Evolutionary conservation across 2,888 invertebrate species (phyloP), one percentile per base, ranked within the genome.

Genomic region (Alloscopus bannaensis): DNA sequence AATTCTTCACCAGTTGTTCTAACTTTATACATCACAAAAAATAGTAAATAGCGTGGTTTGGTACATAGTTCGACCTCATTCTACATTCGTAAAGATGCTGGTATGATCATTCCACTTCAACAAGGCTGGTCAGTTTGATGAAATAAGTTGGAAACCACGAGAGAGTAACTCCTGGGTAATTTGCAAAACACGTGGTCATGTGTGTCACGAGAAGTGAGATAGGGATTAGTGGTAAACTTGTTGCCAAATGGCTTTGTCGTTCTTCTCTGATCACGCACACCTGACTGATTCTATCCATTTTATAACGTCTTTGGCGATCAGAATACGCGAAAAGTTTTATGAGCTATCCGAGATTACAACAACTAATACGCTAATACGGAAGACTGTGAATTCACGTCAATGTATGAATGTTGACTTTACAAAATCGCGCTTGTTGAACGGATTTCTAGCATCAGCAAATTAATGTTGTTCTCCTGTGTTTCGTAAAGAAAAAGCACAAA

Each of bases 151-250:
- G 47, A 65, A 65, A 42, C 24, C 28, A 55, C 31, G 57, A 57
- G 57, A 47, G 11, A 57, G 59, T 45, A 66, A 73, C 55, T 75
- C 26, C 16, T 59, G 29, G 59, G 24, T 31, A 59, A 75, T 75
- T 75, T 75, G 73, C 66, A 47, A 57, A 75, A 29, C 73, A 75
- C 73, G 73, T 75, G 73, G 73, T 75, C 47, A 75, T 57, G 45
- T 57, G 59, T 66, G 66, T 75, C 73, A 75, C 73, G 73, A 75
- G 60, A 45, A 59, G 8, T 36, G 47, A 59, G 16, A n/a, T n/a
- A n/a, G n/a, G n/a, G n/a, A n/a, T n/a, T n/a, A n/a, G n/a, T n/a
- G n/a, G 36, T 71, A 71, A 50, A 31, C 57, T 59, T 69, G 42
- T 57, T 57, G 36, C 36, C 22, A 68, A 62, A 40, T 42, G 22